Evolutionary conservation across 2,797 vertebrate species (phyloP), one percentile per base, ranked within the genome.

Genomic region (Notoglanidium macrostoma): DNA sequence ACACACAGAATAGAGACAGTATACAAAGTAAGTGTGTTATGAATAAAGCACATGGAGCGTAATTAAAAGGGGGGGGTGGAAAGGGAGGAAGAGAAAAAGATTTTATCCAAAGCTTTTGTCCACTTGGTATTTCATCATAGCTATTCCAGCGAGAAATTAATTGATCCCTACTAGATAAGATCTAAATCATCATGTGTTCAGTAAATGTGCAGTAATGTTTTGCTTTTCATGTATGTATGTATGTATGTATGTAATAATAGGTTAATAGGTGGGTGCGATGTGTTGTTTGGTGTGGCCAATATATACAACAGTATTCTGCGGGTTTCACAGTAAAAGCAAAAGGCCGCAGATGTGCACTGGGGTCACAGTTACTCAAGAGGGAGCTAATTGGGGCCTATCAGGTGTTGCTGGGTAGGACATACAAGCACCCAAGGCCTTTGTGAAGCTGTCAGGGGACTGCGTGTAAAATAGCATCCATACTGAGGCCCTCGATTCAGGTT

Each of bases 321-420:
- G 87, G 32, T 82, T 76, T 65, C 9, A 54, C 40, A 23, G 59
- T n/a, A n/a, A n/a, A n/a, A n/a, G 87, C 88, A 90, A 94, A 93
- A 92, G 89, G 91, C 90, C 90, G 90, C 92, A 92, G 90, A 89
- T 92, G 89, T 87, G 86, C 89, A 86, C 86, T 87, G 40, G 89
- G 83, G 63, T 57, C 73, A 26, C 49, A 10, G 61, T 92, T 57
- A 83, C 90, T 86, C 57, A 85, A 86, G 88, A 91, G 91, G 32
- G 90, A 63, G 88, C 92, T 95, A 96, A 96, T 95, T 95, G 92
- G 90, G 90, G 92, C 94, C 95, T 96, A 94, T 95, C 94, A 93
- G 94, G 93, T 96, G 94, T 95, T 94, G 92, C 90, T 92, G 90
- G 85, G 89, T 89, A 92, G 93, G 68, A 51, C 90, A 90, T 91